Percentiles rank a stretch among this genome's conserved stretches.
Evolutionary conservation across 2,113 vertebrate genomes (phyloP).

Genomic region (Siphamia tubifer): DNA sequence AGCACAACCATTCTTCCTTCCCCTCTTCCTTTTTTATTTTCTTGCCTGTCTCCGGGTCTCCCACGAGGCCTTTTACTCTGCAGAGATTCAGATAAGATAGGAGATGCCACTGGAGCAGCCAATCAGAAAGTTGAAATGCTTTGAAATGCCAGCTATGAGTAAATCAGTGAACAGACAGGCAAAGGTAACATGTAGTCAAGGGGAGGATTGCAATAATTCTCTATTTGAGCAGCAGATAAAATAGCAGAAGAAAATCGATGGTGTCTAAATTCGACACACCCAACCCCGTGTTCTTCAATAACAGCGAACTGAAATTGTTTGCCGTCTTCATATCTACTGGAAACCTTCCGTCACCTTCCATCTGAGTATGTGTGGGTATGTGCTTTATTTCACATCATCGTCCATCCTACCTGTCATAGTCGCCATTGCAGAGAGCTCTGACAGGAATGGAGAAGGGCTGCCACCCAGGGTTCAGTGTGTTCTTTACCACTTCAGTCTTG

Average conservation of each 20-base stretch:
- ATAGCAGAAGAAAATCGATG: slow-evolving; percentile 52
- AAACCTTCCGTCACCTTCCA: slow-evolving; percentile 9
- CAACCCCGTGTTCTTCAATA: slow-evolving; percentile 17
- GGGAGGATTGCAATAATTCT: slow-evolving; percentile 28
- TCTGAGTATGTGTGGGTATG: neutral
- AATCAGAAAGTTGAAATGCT: slow-evolving; percentile 45
- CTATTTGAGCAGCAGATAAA: slow-evolving; percentile 39
- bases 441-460: slow-evolving; percentile 90
- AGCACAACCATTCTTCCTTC: neutral
- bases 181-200: slow-evolving; percentile 11
- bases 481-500: slow-evolving; percentile 84
- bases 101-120: slow-evolving; percentile 26
- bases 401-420: slow-evolving; percentile 86
- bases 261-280: slow-evolving; percentile 27
- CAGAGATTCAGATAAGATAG: slow-evolving; percentile 42
- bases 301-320: slow-evolving; percentile 8
- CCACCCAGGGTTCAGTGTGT: slow-evolving; percentile 90
- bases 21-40: slow-evolving; percentile 1
- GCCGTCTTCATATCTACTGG: neutral
- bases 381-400: neutral
- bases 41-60: slow-evolving; percentile 33
- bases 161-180: slow-evolving; percentile 51
- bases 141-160: slow-evolving; percentile 25
- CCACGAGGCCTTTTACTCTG: slow-evolving; percentile 6
- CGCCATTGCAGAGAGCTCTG: slow-evolving; percentile 91